These are phyloP conservation scores for human DNA, from an alignment of 2,113 vertebrate species.

Conservation along the genomic window GRCh38 chr2:226702501-226703000, in stretches of 20 bases:
- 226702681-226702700: not conserved
- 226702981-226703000: not conserved
- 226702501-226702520: not conserved
- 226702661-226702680: not conserved
- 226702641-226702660: not conserved
- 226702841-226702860: not conserved
- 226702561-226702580: slow-evolving; percentile 17
- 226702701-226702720: not conserved
- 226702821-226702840: not conserved
- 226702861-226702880: rapidly evolving
- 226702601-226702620: not conserved
- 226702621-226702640: not conserved
- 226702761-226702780: not conserved
- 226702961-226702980: slow-evolving; percentile 7
- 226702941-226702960: not conserved
- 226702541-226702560: not conserved
- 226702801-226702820: not conserved
- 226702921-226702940: not conserved
- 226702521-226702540: slow-evolving; percentile 28
- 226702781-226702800: slow-evolving; percentile 6
- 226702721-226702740: not conserved
- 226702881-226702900: not conserved
- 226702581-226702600: not conserved
- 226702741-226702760: not conserved
- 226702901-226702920: not conserved